Evolutionary conservation across 1,140 invertebrate genomes (phyloP).

Genomic region (Diorhabda elongata): DNA sequence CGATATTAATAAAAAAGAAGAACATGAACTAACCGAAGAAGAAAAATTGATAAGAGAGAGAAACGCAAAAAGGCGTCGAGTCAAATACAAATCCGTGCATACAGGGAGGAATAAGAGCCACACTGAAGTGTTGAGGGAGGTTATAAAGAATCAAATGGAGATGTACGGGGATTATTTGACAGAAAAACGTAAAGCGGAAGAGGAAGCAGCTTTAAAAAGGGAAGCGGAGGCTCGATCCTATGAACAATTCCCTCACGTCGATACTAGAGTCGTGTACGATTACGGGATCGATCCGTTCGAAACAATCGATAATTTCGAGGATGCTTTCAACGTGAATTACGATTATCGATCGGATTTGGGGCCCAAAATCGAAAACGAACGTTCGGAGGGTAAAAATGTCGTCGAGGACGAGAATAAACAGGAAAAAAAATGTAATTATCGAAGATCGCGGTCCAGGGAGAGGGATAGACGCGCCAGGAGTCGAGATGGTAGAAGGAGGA

Average conservation of each 20-base stretch:
- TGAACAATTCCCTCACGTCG: constrained; percentile 8
- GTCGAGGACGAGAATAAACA: background rate
- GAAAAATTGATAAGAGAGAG: constrained; percentile 57
- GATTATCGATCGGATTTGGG: background rate
- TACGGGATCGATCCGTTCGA: background rate
- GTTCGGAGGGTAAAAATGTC: background rate
- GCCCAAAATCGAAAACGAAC: background rate
- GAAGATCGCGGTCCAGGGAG: background rate
- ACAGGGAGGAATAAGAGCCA: constrained; percentile 62
- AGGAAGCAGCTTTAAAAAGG: background rate
- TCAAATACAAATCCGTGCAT: constrained; percentile 60
- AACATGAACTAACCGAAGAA: constrained; percentile 36
- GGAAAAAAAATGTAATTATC: background rate
- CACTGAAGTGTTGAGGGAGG: constrained; percentile 58
- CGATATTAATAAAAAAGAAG: constrained; percentile 18
- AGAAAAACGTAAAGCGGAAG: constrained; percentile 3
- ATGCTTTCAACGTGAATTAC: background rate
- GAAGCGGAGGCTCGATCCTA: constrained; percentile 4
- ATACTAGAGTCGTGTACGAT: background rate
- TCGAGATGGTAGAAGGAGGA: background rate
- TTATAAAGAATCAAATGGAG: constrained; percentile 57
- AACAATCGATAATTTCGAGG: background rate
- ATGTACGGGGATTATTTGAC: constrained; percentile 34
- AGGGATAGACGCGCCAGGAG: background rate
- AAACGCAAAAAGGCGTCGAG: constrained; percentile 59